A percentile compares a stretch with the other conserved stretches of the same genome.
Evolutionary conservation across 2,113 vertebrate species (phyloP).

Genomic region (Grammomys dolichurus): DNA sequence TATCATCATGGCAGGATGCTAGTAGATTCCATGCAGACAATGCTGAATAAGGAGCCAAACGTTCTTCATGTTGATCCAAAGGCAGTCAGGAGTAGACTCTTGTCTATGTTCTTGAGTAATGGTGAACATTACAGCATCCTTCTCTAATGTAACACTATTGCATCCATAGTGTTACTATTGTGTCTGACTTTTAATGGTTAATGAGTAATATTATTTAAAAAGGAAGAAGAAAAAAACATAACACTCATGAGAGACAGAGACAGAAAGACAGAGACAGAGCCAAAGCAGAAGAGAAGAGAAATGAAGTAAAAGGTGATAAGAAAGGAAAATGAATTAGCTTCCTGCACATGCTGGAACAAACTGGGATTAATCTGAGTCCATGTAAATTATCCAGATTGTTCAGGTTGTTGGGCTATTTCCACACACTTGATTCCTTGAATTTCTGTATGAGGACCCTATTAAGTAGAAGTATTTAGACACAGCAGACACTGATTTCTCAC

Average conservation of each 20-base stretch:
- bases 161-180: background rate
- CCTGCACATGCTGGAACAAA: background rate
- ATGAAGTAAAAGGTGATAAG: background rate
- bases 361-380: background rate
- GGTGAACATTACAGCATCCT: background rate
- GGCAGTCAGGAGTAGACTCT: too few relatives aligned
- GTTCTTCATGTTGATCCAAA: too few relatives aligned
- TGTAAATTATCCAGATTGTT: background rate
- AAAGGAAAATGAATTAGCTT: background rate
- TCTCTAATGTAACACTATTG: background rate
- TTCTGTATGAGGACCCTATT: background rate
- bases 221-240: background rate
- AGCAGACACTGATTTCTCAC: background rate
- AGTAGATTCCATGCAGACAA: too few relatives aligned
- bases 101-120: background rate
- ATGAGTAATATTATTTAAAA: background rate
- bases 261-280: background rate
- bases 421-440: background rate
- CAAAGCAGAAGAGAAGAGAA: background rate
- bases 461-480: background rate
- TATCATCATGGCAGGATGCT: too few relatives aligned
- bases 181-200: background rate
- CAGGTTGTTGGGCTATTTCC: background rate
- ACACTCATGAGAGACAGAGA: background rate
- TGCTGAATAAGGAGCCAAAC: too few relatives aligned